A percentile compares a stretch with the other conserved stretches of the same genome.
Evolutionary conservation across 2,888 invertebrate species (phyloP).

Genomic region (Philopedon plagiatum): DNA sequence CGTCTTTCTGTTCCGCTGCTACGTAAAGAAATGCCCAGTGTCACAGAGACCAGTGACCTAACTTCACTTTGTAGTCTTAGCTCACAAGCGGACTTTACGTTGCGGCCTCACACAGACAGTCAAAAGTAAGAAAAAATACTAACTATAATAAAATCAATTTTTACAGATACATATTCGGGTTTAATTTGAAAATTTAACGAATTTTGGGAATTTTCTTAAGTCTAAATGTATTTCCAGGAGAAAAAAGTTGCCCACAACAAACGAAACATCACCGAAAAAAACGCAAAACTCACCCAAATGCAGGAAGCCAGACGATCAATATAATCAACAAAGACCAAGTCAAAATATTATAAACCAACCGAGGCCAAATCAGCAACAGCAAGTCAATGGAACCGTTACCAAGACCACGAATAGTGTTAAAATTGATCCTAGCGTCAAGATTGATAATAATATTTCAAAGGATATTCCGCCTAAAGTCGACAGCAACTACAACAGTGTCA

Average conservation of each 20-base stretch:
- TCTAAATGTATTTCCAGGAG: too few species aligned
- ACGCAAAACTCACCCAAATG: conserved; percentile 45
- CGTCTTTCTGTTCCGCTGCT: conserved; percentile 68
- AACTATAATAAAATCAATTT: background rate
- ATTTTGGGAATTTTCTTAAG: too few species aligned
- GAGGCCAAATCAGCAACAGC: conserved; percentile 52
- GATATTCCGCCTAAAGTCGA: conserved; percentile 51
- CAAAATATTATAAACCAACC: conserved; percentile 19
- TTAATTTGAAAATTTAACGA: too few species aligned
- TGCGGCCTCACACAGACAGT: conserved; percentile 72
- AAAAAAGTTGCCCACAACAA: conserved; percentile 56
- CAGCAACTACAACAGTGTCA: conserved; percentile 57
- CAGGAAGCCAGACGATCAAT: conserved; percentile 31
- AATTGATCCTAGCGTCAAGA: conserved; percentile 46
- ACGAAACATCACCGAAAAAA: conserved; percentile 59
- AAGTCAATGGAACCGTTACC: conserved; percentile 53
- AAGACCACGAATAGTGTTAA: conserved; percentile 30
- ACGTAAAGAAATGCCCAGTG: conserved; percentile 73
- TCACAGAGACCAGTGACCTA: conserved; percentile 80
- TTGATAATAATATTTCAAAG: conserved; percentile 51
- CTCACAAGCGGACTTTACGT: conserved; percentile 70
- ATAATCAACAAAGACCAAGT: conserved; percentile 20
- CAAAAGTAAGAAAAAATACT: conserved; percentile 63
- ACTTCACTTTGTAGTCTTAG: conserved; percentile 82
- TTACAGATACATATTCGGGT: too few species aligned